A percentile compares a stretch with the other conserved stretches of the same genome.
phyloP scores from a whole-genome alignment of 37 sponge, comb jelly and placozoan genomes.

The Tethya wilhelma region DNA sequence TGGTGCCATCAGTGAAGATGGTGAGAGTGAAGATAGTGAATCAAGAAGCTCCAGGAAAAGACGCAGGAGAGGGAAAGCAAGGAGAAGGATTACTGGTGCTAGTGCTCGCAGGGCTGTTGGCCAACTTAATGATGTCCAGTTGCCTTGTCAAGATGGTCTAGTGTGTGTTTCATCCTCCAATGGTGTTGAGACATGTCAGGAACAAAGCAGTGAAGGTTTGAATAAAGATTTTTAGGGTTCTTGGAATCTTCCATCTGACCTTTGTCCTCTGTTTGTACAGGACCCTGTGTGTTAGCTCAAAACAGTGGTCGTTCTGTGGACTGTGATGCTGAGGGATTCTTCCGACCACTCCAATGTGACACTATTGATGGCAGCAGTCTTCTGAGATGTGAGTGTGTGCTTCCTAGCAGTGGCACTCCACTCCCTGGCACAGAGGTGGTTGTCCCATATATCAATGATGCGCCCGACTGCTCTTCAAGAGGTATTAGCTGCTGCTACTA shows the following conservation, averaged over 20 bases:
- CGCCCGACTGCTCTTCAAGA: background rate
- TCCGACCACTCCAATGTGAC: conserved; percentile 10
- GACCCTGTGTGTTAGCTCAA: conserved; percentile 13
- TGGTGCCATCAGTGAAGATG: conserved; percentile 14
- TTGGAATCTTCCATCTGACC: too few species aligned
- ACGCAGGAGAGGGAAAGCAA: background rate
- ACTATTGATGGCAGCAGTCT: background rate
- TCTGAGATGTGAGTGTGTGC: conserved; percentile 9
- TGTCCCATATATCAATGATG: background rate
- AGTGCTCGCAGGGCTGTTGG: conserved; percentile 8
- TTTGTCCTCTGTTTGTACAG: too few species aligned
- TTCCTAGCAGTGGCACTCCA: background rate
- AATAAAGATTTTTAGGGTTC: too few species aligned
- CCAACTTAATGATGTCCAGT: background rate
- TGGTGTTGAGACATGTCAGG: too few species aligned
- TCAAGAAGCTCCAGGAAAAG: background rate
- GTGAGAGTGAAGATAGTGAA: background rate
- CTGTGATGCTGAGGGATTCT: conserved; percentile 9
- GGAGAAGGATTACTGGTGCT: conserved; percentile 10
- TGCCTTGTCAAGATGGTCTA: conserved; percentile 14
- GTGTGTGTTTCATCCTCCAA: too few species aligned
- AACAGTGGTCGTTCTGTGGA: background rate
- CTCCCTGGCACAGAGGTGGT: conserved; percentile 18
- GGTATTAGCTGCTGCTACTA: too few species aligned
- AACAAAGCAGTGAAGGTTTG: too few species aligned